A percentile compares a stretch with the other conserved stretches of the same genome.
phyloP scores from a whole-genome alignment of 92 coral and sea anemone genomes.

The Zoanthus solanderi region DNA sequence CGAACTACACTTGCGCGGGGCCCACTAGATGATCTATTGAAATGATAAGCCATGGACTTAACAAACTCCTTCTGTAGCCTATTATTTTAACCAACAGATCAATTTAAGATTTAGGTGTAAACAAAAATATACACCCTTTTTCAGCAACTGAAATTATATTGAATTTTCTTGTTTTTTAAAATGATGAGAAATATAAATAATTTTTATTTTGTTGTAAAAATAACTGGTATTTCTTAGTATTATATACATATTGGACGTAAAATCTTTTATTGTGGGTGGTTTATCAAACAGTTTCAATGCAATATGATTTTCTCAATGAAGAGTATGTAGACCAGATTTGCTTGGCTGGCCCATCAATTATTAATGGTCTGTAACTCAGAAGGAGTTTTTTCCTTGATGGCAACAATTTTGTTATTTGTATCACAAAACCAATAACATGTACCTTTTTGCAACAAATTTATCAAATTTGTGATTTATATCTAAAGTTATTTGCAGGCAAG shows the following conservation, averaged over 20 bases:
- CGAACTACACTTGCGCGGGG: conserved; percentile 38
- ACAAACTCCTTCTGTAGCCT: conserved; percentile 24
- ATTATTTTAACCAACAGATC: too few relatives aligned
- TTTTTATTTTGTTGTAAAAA: too few relatives aligned
- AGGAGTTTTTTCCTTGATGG: neutral
- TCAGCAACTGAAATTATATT: too few relatives aligned
- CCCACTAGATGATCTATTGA: conserved; percentile 16
- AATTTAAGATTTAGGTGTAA: too few relatives aligned
- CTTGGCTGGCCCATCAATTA: neutral
- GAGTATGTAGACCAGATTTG: neutral
- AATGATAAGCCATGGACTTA: conserved; percentile 33
- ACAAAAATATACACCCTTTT: too few relatives aligned
- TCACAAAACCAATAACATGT: neutral
- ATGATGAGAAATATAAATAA: too few relatives aligned
- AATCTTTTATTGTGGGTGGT: neutral
- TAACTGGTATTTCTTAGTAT: too few relatives aligned
- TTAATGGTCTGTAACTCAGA: neutral
- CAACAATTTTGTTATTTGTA: neutral
- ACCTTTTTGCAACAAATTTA: neutral
- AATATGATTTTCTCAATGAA: neutral
- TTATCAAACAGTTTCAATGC: neutral
- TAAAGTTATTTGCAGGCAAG: too few relatives aligned
- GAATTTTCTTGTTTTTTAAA: too few relatives aligned
- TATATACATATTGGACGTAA: too few relatives aligned
- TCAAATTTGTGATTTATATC: neutral